Evolutionary conservation across 2,888 invertebrate species (phyloP), one percentile per base, ranked within the genome.

Genomic region (Amiota mariae): DNA sequence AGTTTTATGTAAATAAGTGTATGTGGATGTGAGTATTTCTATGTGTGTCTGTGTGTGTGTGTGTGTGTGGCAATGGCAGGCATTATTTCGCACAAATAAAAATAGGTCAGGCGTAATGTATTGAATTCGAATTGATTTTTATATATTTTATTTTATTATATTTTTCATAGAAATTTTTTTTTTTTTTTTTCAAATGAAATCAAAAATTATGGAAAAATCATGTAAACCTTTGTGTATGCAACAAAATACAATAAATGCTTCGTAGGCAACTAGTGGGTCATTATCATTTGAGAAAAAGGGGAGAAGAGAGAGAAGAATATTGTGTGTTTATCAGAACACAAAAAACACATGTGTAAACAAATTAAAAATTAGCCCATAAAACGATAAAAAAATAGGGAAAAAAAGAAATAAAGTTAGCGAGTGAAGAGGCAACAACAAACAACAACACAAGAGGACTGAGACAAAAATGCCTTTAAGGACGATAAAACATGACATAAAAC

Each of bases 311-410:
- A 12, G 2, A 68, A 46, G 24, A 77, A 77, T n/a, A n/a, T n/a
- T n/a, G n/a, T n/a, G n/a, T n/a, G n/a, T 61, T 72, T 73, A 75
- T 67, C 54, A 67, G 72, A 73, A 72, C 63, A 72, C 76, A 77
- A 81, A 73, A 76, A 70, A 75, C 79, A 83, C 78, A 80, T 83
- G 82, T 83, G 83, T 79, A 83, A 83, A 83, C 85, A 85, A 86
- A 86, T 85, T 86, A 85, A 86, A 86, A 85, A 81, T 84, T 86
- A 82, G 77, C 72, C 36, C 81, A 82, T 84, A 83, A 86, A 80
- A 82, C 79, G 77, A 79, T 70, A 70, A 75, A 82, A 82, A 80
- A 74, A 81, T 75, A 73, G 72, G 73, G 66, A 24, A 24, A 59
- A 78, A 77, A 64, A 77, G 71, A 70, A 74, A 77, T 51, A 13